phyloP scores from a whole-genome alignment of 2,113 vertebrate genomes.

The Barbus barbus region DNA sequence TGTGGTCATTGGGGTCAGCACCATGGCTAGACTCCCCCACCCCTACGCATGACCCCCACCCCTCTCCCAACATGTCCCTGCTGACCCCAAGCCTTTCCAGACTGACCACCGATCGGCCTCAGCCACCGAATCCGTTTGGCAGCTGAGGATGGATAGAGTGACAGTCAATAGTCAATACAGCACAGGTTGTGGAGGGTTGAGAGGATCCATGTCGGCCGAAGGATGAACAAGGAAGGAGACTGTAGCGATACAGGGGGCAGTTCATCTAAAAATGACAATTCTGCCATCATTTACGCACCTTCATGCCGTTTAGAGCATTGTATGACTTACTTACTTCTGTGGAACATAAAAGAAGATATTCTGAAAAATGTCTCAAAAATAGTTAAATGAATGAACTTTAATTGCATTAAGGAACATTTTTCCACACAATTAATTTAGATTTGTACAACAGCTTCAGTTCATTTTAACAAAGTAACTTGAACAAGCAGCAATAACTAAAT shows the following conservation, averaged over 20 bases:
- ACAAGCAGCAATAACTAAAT: neutral
- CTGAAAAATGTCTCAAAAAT: neutral
- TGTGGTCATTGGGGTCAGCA: slow-evolving; percentile 70
- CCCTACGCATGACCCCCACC: slow-evolving; percentile 29
- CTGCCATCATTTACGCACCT: neutral
- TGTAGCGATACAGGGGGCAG: neutral
- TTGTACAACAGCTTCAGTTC: neutral
- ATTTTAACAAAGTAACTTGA: neutral
- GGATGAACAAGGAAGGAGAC: slow-evolving; percentile 1
- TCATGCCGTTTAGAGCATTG: too few species aligned
- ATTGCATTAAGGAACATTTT: neutral
- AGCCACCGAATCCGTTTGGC: slow-evolving; percentile 34
- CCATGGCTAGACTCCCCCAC: slow-evolving; percentile 65
- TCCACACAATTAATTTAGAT: neutral
- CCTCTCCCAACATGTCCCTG: slow-evolving; percentile 38
- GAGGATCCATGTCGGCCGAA: slow-evolving; percentile 55
- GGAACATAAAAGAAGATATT: neutral
- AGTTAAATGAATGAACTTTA: neutral
- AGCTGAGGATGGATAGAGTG: slow-evolving; percentile 54
- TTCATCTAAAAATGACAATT: neutral
- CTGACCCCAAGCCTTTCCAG: slow-evolving; percentile 1
- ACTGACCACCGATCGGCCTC: slow-evolving; percentile 41
- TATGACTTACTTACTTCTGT: neutral
- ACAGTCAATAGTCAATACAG: slow-evolving; percentile 48
- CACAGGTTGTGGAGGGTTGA: slow-evolving; percentile 31